Evolutionary conservation across 2,797 vertebrate genomes (phyloP), one percentile per base, ranked within the genome.

Genomic region (Neoniphon sammara): DNA sequence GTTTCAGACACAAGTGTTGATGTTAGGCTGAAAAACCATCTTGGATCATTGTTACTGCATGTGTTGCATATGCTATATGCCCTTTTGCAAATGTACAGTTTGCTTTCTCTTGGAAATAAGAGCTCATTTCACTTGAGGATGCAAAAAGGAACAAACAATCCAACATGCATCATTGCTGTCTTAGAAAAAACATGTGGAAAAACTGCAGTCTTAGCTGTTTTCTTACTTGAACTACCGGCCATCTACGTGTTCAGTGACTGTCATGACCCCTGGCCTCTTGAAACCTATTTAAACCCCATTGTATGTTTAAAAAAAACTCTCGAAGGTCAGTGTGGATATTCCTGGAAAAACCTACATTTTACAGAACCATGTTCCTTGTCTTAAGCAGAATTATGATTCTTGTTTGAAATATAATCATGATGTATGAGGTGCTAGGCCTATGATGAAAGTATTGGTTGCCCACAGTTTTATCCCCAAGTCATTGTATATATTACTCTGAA

Each of bases 401-500:
- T 67, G 75, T 86, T 81, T 58, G 69, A 87, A 68, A 44, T 80
- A 47, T 85, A 57, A 61, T 67, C 73, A 65, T 53, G 4, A 58
- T 65, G 62, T 85, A 82, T 47, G 66, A 81, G 66, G 75, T 80
- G 73, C 83, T 76, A 82, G 81, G 82, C 85, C 80, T 84, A 69
- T 80, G 53, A 77, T 57, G 49, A 58, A 18, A 64, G 61, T 73
- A 81, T 84, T 71, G 60, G 70, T 88, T 77, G 65, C 76, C 86
- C 42, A 77, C 42, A 83, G 66, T 77, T 82, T 83, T 46, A 46
- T 46, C 44, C 44, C 15, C 17, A 3, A 46, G 14, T 69, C 85
- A 82, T 76, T 66, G 80, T 90, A 74, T 82, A 84, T 50, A 87
- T 59, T 85, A 7, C 10, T 86, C 67, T 85, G 78, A 86, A 81